These are phyloP conservation scores for Upupa epops DNA, from an alignment of 2,113 vertebrate species.

Conservation along the genomic window DNA sequence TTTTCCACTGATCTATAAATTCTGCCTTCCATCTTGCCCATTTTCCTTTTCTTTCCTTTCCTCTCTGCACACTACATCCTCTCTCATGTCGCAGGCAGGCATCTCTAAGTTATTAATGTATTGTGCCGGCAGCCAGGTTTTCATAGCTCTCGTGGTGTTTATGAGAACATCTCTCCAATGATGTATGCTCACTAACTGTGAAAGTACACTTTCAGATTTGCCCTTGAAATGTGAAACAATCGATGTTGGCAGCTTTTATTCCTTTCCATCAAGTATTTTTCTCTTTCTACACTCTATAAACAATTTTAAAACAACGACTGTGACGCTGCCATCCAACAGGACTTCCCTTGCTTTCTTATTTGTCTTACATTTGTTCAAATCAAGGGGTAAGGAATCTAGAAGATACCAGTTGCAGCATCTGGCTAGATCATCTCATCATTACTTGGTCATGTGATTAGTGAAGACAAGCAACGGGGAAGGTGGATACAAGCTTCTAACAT, in stretches of 20 bases:
- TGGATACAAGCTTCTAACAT: not conserved
- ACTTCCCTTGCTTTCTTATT: slow-evolving; percentile 31
- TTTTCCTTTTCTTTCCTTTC: not conserved
- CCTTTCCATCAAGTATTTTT: slow-evolving; percentile 41
- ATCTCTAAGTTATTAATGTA: not conserved
- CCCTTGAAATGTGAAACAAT: slow-evolving; percentile 61
- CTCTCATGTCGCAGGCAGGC: not conserved
- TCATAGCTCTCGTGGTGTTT: not conserved
- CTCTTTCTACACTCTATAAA: slow-evolving; percentile 29
- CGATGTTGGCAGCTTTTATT: slow-evolving; percentile 49
- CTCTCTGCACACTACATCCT: not conserved
- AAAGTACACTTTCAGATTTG: slow-evolving; percentile 43
- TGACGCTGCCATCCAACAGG: not conserved
- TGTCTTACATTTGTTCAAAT: slow-evolving; percentile 47
- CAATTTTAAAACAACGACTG: slow-evolving; percentile 57
- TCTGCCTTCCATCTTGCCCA: not conserved
- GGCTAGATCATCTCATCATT: not conserved
- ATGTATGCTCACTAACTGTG: not conserved
- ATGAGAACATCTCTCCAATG: slow-evolving; percentile 2
- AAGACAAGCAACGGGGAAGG: slow-evolving; percentile 22
- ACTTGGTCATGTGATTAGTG: slow-evolving; percentile 42
- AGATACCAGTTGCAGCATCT: not conserved
- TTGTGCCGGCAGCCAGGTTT: slow-evolving; percentile 8
- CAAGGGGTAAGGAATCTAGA: not conserved
- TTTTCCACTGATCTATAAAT: not conserved